phyloP scores from a whole-genome alignment of 2,113 vertebrate species.

The Amphiprion ocellaris region DNA sequence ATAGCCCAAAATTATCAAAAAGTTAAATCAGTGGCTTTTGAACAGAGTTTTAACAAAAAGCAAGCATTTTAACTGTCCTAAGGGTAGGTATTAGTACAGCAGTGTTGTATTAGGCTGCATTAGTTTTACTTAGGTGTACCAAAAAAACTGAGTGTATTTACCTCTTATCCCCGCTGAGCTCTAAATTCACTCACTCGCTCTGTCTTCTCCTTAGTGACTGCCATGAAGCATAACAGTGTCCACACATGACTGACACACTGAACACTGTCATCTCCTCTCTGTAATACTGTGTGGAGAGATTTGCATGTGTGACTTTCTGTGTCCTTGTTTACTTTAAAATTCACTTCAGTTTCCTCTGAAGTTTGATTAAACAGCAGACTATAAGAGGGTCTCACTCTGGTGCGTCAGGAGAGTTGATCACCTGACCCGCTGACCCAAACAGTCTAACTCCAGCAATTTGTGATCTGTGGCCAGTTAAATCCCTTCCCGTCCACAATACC shows the following conservation, averaged over 20 bases:
- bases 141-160: slow-evolving; percentile 18
- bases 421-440: slow-evolving; percentile 52
- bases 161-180: background rate
- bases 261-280: slow-evolving; percentile 17
- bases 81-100: background rate
- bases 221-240: background rate
- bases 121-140: slow-evolving; percentile 1
- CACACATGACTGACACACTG: slow-evolving; percentile 29
- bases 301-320: slow-evolving; percentile 7
- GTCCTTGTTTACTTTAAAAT: slow-evolving; percentile 23
- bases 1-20: background rate
- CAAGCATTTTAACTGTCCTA: background rate
- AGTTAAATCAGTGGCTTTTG: background rate
- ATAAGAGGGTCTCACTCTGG: slow-evolving; percentile 1
- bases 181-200: slow-evolving; percentile 9
- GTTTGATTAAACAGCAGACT: slow-evolving; percentile 1
- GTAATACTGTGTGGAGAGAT: slow-evolving; percentile 17
- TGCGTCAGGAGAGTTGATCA: slow-evolving; percentile 44
- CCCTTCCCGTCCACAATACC: slow-evolving; percentile 38
- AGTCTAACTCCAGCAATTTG: slow-evolving; percentile 30
- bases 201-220: background rate
- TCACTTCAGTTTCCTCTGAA: background rate
- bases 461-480: slow-evolving; percentile 39
- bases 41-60: background rate
- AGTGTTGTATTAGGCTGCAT: background rate